A percentile compares a stretch with the other conserved stretches of the same genome.
Conservation (phyloP, 2,797 vertebrate species). For the Pangasius macronema region DNA sequence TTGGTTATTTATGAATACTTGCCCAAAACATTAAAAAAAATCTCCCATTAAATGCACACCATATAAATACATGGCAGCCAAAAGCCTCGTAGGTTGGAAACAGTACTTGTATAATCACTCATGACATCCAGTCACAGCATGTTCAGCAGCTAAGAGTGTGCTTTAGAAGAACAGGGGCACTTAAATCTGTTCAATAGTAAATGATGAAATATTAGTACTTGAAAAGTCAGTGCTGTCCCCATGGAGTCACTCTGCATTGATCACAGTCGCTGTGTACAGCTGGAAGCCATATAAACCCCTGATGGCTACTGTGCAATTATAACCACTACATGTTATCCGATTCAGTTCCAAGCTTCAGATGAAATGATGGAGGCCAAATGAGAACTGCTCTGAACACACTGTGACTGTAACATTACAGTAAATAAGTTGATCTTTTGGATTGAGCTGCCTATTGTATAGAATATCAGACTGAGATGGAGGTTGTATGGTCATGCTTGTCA, state of each 20-base stretch:
- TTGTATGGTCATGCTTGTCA: not conserved
- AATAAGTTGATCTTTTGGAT: not conserved
- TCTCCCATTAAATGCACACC: not conserved
- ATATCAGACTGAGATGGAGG: not conserved
- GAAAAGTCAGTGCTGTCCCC: constrained; percentile 16
- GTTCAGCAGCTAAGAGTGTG: not conserved
- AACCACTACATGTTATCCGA: not conserved
- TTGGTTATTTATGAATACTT: not conserved
- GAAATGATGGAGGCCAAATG: not conserved
- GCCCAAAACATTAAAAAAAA: not conserved
- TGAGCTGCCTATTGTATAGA: not conserved
- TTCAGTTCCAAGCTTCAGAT: not conserved
- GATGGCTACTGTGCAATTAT: constrained; percentile 3
- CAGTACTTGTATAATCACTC: not conserved
- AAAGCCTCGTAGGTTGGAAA: not conserved
- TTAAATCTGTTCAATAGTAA: constrained; percentile 14
- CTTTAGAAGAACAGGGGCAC: constrained; percentile 17
- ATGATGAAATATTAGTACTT: constrained; percentile 19
- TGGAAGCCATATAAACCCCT: constrained; percentile 1
- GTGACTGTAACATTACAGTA: not conserved
- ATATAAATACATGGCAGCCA: not conserved
- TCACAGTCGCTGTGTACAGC: constrained; percentile 27
- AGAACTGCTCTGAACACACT: not conserved
- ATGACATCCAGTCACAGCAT: not conserved
- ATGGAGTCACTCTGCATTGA: constrained; percentile 18